A percentile compares a stretch with the other conserved stretches of the same genome.
Evolutionary conservation across 2,797 vertebrate species (phyloP).

Genomic region (Propithecus deckenii): DNA sequence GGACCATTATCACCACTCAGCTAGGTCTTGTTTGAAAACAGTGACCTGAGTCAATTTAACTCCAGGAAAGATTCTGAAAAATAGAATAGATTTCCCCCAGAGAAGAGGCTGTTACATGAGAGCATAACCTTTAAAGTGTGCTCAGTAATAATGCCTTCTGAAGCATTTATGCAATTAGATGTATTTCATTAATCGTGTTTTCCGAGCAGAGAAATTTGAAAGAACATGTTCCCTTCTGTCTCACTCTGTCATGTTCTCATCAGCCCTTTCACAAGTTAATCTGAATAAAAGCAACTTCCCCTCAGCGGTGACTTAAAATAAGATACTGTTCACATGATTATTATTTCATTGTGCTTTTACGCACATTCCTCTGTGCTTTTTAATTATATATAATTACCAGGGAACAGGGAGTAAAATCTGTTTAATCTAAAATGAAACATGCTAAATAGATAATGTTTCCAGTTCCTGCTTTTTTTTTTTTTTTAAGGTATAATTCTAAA

Average conservation of each 20-base stretch:
- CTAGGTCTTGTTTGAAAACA: neutral
- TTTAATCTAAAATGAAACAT: conserved; percentile 83
- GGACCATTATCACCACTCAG: accelerated
- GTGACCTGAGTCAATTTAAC: neutral
- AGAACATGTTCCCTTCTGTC: conserved; percentile 78
- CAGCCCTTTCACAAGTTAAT: conserved; percentile 80
- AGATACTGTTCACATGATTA: conserved; percentile 52
- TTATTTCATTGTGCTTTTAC: conserved; percentile 75
- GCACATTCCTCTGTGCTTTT: conserved; percentile 78
- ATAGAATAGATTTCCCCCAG: neutral
- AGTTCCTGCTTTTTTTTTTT: conserved; percentile 67
- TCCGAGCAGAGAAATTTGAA: conserved; percentile 80
- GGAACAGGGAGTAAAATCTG: conserved; percentile 79
- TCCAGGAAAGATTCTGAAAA: neutral
- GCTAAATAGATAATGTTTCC: conserved; percentile 81
- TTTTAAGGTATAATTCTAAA: conserved; percentile 37
- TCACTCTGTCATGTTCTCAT: conserved; percentile 78
- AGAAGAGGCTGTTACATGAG: neutral
- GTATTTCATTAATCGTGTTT: conserved; percentile 81
- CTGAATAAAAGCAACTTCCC: conserved; percentile 79
- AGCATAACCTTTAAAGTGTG: conserved; percentile 31
- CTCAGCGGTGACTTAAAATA: conserved; percentile 73
- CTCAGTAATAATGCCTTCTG: conserved; percentile 50
- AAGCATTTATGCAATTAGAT: conserved; percentile 75
- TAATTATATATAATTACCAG: conserved; percentile 83